These are phyloP conservation scores for Poecile montanus DNA, from an alignment of 2,797 vertebrate genomes.

Conservation along the genomic window DNA sequence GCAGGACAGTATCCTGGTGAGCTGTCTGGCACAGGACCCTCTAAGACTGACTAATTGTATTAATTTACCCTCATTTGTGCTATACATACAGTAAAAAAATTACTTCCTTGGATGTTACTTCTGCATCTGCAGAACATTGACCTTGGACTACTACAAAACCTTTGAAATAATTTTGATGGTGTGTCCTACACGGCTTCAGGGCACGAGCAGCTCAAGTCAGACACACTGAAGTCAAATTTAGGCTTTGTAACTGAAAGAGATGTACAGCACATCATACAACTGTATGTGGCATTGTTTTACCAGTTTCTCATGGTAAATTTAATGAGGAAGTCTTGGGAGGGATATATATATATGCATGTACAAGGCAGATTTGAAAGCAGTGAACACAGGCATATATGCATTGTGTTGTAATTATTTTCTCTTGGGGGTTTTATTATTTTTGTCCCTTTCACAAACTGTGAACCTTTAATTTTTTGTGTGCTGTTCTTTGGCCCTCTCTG, in stretches of 20 bases:
- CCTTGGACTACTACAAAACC: neutral
- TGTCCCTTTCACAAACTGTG: constrained; percentile 36
- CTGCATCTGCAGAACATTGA: neutral
- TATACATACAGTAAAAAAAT: neutral
- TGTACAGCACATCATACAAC: neutral
- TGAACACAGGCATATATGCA: neutral
- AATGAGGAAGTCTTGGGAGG: neutral
- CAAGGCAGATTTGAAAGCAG: neutral
- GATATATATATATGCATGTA: too few relatives aligned
- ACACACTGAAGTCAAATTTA: neutral
- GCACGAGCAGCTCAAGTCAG: neutral
- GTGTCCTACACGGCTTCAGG: neutral
- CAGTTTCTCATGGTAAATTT: neutral
- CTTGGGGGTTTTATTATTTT: constrained; percentile 25
- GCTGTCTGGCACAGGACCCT: neutral
- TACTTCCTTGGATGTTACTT: neutral
- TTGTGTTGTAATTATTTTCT: neutral
- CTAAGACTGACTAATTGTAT: neutral
- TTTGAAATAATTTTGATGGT: neutral
- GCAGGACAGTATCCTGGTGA: neutral
- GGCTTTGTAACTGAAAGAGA: neutral
- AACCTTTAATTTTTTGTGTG: constrained; percentile 59
- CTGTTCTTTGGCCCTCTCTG: constrained; percentile 44
- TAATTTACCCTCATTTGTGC: neutral
- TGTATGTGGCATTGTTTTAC: neutral